Evolutionary conservation across 2,888 invertebrate genomes (phyloP), one percentile per base, ranked within the genome.

Genomic region (Rotaria magnacalcarata): DNA sequence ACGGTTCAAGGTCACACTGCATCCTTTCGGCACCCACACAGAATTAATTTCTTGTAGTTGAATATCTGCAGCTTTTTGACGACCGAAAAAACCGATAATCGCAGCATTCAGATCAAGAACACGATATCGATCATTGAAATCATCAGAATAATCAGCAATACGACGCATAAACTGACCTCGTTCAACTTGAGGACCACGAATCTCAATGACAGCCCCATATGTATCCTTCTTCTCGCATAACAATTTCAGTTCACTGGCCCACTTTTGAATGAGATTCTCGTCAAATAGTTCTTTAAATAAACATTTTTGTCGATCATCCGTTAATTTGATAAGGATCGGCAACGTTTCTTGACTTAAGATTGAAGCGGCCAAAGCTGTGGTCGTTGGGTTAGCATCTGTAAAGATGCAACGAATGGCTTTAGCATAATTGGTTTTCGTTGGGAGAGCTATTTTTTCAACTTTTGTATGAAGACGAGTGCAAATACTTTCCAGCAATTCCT

Each of bases 111-210:
- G 34, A 67, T 67, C 67, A 4, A 27, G 16, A 16, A 67, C 34
- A 34, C 27, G 27, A 34, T 27, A 67, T 34, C 67, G 67, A 14
- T 34, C 16, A 67, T 67, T 34, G 16, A 67, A 67, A 16, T 34
- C n/a, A 34, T 67, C 67, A 10, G 34, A 2, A 34, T 67, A 67
- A n/a, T 67, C 67, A 5, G 27, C 67, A 34, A 67, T 67, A 67
- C 67, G 67, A 67, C 67, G 67, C 67, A 67, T 67, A 14, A 67
- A 67, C 34, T 67, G 67, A 67, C 67, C 67, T 67, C 34, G 67
- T 6, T 67, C 67, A 6, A 67, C 34, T 67, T 67, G 67, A 16
- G 67, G 67, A 2, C 67, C 67, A 11, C 67, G 27, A 34, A 67
- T 67, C 34, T 67, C 67, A 2, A 67, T n/a, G n/a, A 67, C n/a